These are phyloP conservation scores for Papilio glaucus DNA, from an alignment of 1,140 invertebrate genomes.

Conservation along the genomic window DNA sequence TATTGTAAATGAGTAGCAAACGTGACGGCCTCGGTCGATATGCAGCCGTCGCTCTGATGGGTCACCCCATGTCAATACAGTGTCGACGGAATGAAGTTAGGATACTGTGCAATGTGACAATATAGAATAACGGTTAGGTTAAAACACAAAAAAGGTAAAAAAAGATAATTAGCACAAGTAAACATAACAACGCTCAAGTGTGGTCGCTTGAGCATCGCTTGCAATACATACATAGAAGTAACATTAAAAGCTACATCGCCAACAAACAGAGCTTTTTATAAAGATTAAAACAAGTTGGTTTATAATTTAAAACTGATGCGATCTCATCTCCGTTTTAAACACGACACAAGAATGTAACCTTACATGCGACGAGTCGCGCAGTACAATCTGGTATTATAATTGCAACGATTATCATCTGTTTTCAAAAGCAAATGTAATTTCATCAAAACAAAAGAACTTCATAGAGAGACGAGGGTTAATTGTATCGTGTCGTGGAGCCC, in stretches of 20 bases:
- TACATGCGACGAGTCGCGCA: not conserved
- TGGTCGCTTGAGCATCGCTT: not conserved
- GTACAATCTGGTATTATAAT: not conserved
- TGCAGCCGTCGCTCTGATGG: too few relatives aligned
- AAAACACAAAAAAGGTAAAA: not conserved
- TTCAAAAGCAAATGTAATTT: too few relatives aligned
- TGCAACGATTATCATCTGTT: too few relatives aligned
- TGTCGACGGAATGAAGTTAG: not conserved
- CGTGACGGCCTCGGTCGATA: too few relatives aligned
- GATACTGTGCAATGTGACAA: not conserved
- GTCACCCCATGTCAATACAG: too few relatives aligned
- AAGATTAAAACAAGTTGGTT: not conserved
- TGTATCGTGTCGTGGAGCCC: not conserved
- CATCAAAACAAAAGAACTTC: not conserved
- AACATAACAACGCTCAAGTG: conserved; percentile 12
- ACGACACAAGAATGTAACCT: not conserved
- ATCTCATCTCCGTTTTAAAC: not conserved
- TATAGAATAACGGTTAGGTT: too few relatives aligned
- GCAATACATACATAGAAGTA: not conserved
- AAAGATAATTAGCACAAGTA: conserved; percentile 6
- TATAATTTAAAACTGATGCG: not conserved
- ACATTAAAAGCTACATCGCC: conserved; percentile 28
- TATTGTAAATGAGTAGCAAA: too few relatives aligned
- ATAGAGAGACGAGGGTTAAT: not conserved
- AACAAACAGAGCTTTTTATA: conserved; percentile 15